Percentiles rank a stretch among this genome's conserved stretches.
Evolutionary conservation across 2,113 vertebrate genomes (phyloP).

Genomic region (Tilapia sparmanii): DNA sequence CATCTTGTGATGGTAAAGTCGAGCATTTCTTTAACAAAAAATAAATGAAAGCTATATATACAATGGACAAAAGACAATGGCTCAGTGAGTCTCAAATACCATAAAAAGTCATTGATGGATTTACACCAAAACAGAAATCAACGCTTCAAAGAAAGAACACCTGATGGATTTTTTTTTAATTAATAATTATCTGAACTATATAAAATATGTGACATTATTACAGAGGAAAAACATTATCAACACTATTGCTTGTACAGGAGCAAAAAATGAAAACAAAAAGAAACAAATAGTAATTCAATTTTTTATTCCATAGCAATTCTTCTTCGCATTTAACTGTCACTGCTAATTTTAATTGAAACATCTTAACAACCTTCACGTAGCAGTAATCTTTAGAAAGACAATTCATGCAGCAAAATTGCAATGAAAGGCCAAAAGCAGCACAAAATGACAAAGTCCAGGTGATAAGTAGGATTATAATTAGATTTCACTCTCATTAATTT

Average conservation of each 20-base stretch:
- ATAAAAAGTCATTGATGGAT: not conserved
- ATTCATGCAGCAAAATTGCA: not conserved
- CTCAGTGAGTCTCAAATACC: not conserved
- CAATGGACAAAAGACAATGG: not conserved
- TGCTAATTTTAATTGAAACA: not conserved
- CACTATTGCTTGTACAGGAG: not conserved
- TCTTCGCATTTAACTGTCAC: not conserved
- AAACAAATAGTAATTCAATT: not conserved
- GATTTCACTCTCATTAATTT: conserved; percentile 43
- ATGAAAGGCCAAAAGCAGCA: not conserved
- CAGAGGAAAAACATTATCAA: not conserved
- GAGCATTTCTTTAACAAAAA: not conserved
- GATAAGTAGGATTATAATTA: conserved; percentile 44
- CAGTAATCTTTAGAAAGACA: not conserved
- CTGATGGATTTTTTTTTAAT: not conserved
- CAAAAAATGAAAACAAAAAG: not conserved
- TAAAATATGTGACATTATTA: not conserved
- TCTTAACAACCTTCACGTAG: not conserved
- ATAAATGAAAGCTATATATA: accelerated
- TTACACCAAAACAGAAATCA: not conserved
- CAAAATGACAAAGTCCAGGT: conserved; percentile 6
- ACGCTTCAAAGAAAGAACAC: not conserved
- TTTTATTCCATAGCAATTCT: not conserved
- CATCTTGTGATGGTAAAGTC: not conserved
- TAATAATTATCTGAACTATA: not conserved